These are phyloP conservation scores for Columba livia DNA, from an alignment of 2,113 vertebrate species.

Conservation along the genomic window DNA sequence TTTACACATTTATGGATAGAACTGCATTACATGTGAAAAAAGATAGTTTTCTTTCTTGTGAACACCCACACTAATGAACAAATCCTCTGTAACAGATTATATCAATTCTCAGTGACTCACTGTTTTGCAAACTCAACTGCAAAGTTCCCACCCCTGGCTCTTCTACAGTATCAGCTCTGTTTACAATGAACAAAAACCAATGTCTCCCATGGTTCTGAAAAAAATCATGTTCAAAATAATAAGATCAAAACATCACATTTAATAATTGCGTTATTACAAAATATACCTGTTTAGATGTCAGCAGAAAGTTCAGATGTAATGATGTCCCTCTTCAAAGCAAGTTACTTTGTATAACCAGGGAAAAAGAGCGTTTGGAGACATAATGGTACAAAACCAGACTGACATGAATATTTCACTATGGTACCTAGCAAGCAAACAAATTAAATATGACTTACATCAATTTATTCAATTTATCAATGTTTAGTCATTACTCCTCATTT, in stretches of 20 bases:
- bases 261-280: not conserved
- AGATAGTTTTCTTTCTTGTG: not conserved
- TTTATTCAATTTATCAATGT: slow-evolving; percentile 18
- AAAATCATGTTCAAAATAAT: not conserved
- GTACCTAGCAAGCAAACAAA: not conserved
- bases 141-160: not conserved
- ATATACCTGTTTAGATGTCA: not conserved
- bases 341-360: not conserved
- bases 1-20: not conserved
- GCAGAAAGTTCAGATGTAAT: not conserved
- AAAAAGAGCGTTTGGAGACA: not conserved
- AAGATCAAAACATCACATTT: not conserved
- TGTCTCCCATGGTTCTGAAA: not conserved
- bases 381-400: not conserved
- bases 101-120: not conserved
- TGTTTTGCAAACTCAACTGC: not conserved
- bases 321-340: not conserved
- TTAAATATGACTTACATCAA: not conserved
- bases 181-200: not conserved
- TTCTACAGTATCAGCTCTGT: not conserved
- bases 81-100: not conserved
- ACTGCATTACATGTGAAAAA: not conserved
- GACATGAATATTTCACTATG: not conserved
- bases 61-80: not conserved
- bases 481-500: not conserved